Evolutionary conservation across 2,888 invertebrate species (phyloP).

Genomic region (Ypsolopha scabrella): DNA sequence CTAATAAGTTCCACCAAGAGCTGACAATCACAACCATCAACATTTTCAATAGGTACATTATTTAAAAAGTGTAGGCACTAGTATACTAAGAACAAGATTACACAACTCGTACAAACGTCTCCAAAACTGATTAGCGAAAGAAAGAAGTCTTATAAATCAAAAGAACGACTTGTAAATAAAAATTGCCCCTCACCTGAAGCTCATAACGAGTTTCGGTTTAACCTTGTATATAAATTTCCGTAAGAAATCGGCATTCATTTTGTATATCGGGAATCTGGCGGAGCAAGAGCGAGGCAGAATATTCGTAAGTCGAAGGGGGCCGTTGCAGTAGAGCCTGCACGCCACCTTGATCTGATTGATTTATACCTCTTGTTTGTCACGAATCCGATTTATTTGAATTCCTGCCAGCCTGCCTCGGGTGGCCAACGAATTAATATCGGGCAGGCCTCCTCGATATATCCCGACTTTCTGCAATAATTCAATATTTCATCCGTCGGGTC

Average conservation of each 20-base stretch:
- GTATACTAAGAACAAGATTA: too few relatives aligned
- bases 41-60: too few relatives aligned
- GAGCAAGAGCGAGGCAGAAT: slow-evolving; percentile 12
- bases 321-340: slow-evolving; percentile 60
- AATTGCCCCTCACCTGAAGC: slow-evolving; percentile 40
- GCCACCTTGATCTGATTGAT: slow-evolving; percentile 68
- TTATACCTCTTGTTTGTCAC: slow-evolving; percentile 72
- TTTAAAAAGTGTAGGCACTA: too few relatives aligned
- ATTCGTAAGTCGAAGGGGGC: slow-evolving; percentile 8
- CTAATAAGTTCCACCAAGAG: too few relatives aligned
- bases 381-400: slow-evolving; percentile 68
- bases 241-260: slow-evolving; percentile 57
- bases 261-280: too few relatives aligned
- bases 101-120: neutral
- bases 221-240: slow-evolving; percentile 61
- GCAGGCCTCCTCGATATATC: slow-evolving; percentile 59
- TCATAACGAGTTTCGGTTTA: slow-evolving; percentile 61
- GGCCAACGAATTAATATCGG: slow-evolving; percentile 67
- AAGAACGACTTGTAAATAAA: slow-evolving; percentile 42
- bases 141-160: slow-evolving; percentile 41
- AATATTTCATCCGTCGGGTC: slow-evolving; percentile 65
- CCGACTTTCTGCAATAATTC: slow-evolving; percentile 66
- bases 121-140: slow-evolving; percentile 6
- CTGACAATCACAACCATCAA: too few relatives aligned
- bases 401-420: slow-evolving; percentile 54